Evolutionary conservation across 2,113 vertebrate species (phyloP).

Genomic region (Tyrannus savana): DNA sequence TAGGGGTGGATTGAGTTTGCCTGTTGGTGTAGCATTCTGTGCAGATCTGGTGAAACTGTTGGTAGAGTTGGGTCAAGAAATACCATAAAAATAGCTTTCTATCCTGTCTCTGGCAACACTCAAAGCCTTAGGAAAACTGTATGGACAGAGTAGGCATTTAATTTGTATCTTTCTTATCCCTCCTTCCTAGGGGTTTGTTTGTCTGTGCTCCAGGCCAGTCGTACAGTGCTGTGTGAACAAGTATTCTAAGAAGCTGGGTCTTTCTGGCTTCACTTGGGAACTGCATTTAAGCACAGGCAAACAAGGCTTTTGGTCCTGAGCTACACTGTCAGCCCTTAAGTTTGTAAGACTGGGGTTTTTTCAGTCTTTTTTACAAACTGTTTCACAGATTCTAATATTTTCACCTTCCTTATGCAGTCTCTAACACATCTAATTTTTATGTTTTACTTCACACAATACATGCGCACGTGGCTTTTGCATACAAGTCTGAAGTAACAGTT

Average conservation of each 20-base stretch:
- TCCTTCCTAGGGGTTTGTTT: not conserved
- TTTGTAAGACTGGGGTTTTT: not conserved
- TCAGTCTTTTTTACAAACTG: not conserved
- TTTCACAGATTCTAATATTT: not conserved
- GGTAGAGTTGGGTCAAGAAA: not conserved
- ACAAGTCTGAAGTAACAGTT: not conserved
- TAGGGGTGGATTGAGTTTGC: not conserved
- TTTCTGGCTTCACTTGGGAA: not conserved
- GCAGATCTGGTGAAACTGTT: not conserved
- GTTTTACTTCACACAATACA: not conserved
- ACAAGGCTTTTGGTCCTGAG: not conserved
- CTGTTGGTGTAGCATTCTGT: not conserved
- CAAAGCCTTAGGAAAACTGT: not conserved
- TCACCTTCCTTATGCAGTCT: not conserved
- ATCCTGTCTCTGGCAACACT: not conserved
- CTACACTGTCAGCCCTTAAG: fast-evolving
- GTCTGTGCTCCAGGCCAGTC: not conserved
- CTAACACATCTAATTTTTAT: not conserved
- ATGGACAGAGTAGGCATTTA: not conserved
- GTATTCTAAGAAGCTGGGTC: not conserved
- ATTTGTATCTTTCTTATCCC: not conserved
- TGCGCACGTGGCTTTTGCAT: not conserved
- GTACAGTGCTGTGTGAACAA: not conserved
- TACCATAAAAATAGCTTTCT: not conserved
- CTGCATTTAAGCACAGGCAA: not conserved